Evolutionary conservation across 2,888 invertebrate genomes (phyloP).

Genomic region (Mimumesa dahlbomi): DNA sequence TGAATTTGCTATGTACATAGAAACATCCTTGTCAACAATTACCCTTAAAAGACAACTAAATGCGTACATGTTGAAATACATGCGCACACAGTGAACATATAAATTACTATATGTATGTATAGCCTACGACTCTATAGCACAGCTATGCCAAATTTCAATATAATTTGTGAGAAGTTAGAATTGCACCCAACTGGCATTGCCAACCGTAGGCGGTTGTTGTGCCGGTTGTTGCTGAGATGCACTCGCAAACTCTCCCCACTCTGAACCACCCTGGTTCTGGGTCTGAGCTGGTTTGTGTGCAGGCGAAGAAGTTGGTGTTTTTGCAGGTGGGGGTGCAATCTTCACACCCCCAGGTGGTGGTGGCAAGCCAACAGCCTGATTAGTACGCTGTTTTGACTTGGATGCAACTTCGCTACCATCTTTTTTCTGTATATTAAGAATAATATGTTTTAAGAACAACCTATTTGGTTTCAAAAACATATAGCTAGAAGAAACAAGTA

Average conservation of each 20-base stretch:
- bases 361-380: slow-evolving; percentile 85
- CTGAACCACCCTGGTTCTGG: slow-evolving; percentile 81
- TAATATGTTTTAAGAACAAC: background rate
- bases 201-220: slow-evolving; percentile 61
- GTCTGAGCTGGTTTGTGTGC: slow-evolving; percentile 85
- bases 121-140: slow-evolving; percentile 63
- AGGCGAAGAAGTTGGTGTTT: slow-evolving; percentile 86
- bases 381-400: slow-evolving; percentile 85
- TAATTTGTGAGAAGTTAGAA: slow-evolving; percentile 71
- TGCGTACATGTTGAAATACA: slow-evolving; percentile 28
- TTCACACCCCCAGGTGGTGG: slow-evolving; percentile 91
- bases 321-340: slow-evolving; percentile 88
- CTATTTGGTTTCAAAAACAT: background rate
- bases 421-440: slow-evolving; percentile 86
- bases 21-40: slow-evolving; percentile 50
- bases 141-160: slow-evolving; percentile 60
- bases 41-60: slow-evolving; percentile 59
- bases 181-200: slow-evolving; percentile 79
- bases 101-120: slow-evolving; percentile 54
- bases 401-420: slow-evolving; percentile 89
- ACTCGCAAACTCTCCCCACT: slow-evolving; percentile 90
- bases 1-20: slow-evolving; percentile 40
- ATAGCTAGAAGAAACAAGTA: too few relatives aligned
- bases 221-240: slow-evolving; percentile 73
- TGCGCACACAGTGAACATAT: slow-evolving; percentile 30